These are phyloP conservation scores for Tiliacea citrago DNA, from an alignment of 2,888 invertebrate genomes.

Conservation along the genomic window DNA sequence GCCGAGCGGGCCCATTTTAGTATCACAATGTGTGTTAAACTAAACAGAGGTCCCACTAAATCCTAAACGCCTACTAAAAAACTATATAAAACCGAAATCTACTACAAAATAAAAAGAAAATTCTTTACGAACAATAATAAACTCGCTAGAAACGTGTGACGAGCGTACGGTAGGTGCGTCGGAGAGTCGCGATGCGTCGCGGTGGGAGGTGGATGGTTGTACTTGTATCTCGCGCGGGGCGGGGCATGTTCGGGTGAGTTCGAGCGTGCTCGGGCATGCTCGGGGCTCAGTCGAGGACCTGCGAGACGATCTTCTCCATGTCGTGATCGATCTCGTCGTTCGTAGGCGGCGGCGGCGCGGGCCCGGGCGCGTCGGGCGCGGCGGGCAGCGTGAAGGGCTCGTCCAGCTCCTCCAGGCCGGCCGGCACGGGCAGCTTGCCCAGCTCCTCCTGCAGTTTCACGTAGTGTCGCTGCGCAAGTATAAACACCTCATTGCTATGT, in stretches of 20 bases:
- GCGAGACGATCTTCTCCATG: constrained; percentile 94
- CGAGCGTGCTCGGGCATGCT: constrained; percentile 39
- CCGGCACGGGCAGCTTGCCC: constrained; percentile 95
- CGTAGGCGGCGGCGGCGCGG: constrained; percentile 69
- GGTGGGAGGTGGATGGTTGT: constrained; percentile 60
- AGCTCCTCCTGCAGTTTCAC: constrained; percentile 96
- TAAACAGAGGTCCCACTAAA: constrained; percentile 84
- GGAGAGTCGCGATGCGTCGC: constrained; percentile 39
- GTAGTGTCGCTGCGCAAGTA: constrained; percentile 93
- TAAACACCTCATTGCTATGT: constrained; percentile 9
- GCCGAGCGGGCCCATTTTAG: constrained; percentile 84
- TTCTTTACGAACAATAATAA: constrained; percentile 72
- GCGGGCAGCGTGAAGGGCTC: constrained; percentile 89
- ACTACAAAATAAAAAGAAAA: constrained; percentile 78
- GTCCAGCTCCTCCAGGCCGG: constrained; percentile 93
- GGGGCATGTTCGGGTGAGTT: constrained; percentile 39
- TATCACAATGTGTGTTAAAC: constrained; percentile 88
- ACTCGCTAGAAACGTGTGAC: constrained; percentile 64
- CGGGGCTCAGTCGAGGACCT: constrained; percentile 84
- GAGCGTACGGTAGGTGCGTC: constrained; percentile 30
- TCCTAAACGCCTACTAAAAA: constrained; percentile 81
- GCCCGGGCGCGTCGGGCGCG: constrained; percentile 75
- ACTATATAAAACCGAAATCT: constrained; percentile 81
- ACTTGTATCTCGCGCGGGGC: constrained; percentile 63
- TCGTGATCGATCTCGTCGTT: constrained; percentile 93